Evolutionary conservation across 2,113 vertebrate genomes (phyloP).

Genomic region (Crotalus viridis): DNA sequence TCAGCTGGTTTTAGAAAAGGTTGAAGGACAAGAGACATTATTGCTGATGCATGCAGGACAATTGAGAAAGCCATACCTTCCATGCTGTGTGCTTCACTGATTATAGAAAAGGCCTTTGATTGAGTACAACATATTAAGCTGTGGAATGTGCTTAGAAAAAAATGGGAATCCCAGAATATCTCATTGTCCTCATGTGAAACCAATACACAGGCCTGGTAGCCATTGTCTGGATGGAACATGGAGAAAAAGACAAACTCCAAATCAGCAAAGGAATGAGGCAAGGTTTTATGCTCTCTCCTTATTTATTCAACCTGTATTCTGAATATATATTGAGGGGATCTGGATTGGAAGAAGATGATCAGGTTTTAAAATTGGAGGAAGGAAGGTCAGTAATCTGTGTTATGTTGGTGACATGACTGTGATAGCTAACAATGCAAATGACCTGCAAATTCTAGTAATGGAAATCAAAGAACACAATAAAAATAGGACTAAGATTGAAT

Average conservation of each 20-base stretch:
- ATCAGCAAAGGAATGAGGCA: neutral
- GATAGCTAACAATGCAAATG: neutral
- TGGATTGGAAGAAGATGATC: neutral
- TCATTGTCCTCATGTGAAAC: neutral
- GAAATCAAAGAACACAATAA: neutral
- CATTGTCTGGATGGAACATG: neutral
- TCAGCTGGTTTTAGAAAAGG: neutral
- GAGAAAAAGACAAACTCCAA: neutral
- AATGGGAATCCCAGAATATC: neutral
- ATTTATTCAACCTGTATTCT: neutral
- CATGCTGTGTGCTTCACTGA: neutral
- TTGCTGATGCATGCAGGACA: neutral
- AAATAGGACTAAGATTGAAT: neutral
- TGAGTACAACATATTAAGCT: neutral
- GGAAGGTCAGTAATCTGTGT: neutral
- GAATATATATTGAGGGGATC: neutral
- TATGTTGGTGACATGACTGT: neutral
- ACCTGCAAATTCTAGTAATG: neutral
- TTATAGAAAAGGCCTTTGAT: neutral
- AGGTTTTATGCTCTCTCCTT: neutral
- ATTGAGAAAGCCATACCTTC: neutral
- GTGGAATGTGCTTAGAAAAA: neutral
- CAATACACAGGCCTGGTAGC: neutral
- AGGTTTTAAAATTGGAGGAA: neutral
- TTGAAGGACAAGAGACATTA: neutral